Conservation (phyloP, 2,797 vertebrate genomes). For the Acrossocheilus fasciatus region DNA sequence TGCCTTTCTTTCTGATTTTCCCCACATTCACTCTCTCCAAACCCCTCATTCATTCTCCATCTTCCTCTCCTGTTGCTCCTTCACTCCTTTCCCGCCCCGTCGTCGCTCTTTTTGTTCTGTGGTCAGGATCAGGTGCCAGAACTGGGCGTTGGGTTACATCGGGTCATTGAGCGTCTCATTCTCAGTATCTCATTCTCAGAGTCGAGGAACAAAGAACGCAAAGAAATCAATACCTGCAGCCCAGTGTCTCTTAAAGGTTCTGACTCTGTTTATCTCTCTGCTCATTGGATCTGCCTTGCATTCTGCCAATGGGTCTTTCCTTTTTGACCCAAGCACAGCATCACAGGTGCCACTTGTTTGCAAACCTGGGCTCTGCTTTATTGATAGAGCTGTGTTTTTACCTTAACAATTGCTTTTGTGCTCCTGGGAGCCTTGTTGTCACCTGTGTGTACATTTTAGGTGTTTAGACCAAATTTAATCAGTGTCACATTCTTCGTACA, state of each 20-base stretch:
- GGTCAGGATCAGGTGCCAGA: slow-evolving; percentile 32
- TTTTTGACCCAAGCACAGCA: slow-evolving; percentile 7
- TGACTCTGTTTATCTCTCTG: slow-evolving; percentile 16
- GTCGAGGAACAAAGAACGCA: slow-evolving; percentile 3
- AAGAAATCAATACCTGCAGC: slow-evolving; percentile 11
- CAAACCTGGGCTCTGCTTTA: not conserved
- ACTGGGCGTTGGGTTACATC: slow-evolving; percentile 36
- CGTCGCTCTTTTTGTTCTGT: not conserved
- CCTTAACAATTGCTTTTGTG: not conserved
- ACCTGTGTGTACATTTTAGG: not conserved
- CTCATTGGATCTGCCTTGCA: slow-evolving; percentile 7
- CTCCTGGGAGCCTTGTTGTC: not conserved
- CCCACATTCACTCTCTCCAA: not conserved
- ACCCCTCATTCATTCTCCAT: slow-evolving; percentile 1
- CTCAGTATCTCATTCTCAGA: not conserved
- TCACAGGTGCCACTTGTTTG: slow-evolving; percentile 2
- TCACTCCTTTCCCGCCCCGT: not conserved
- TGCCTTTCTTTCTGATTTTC: not conserved
- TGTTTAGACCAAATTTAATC: not conserved
- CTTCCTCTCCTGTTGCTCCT: not conserved
- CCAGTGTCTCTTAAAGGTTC: slow-evolving; percentile 14
- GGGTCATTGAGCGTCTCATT: slow-evolving; percentile 17
- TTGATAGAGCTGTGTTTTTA: not conserved
- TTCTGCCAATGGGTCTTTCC: not conserved
- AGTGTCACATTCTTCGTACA: not conserved